Evolutionary conservation across 2,888 invertebrate genomes (phyloP), one percentile per base, ranked within the genome.

Genomic region (Synergus japonicus): DNA sequence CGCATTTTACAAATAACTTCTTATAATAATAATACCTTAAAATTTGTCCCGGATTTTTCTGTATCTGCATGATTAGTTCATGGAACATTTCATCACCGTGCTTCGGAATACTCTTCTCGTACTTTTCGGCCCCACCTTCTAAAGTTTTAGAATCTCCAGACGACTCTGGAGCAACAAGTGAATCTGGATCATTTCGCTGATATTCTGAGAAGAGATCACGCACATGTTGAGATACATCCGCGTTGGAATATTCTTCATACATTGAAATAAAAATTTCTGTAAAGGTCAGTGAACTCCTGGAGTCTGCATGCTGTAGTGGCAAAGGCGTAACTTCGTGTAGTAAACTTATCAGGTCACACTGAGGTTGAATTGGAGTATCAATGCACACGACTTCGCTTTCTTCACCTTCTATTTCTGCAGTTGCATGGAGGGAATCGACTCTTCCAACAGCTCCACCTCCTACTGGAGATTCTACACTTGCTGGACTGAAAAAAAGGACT

Each of bases 21-120:
- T 29, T 29, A 29, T 2, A 12, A 9, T 10, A 29, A 29, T 29
- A 54, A 29, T 92, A 97, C 97, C 97, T 95, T 76, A 98, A 92
- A 87, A 97, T 94, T 92, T 98, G 98, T 18, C 96, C 96, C 0
- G 97, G 97, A 93, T 96, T 96, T 76, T 93, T 93, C 83, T 96
- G 95, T 78, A 97, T 93, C 80, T 95, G 95, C 65, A 95, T 95
- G 37, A 96, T 91, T 89, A 97, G 97, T 80, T 96, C 94, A 91
- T 97, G 96, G 89, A 97, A 97, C 92, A 96, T 93, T 83, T 95
- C 93, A 91, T 98, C 97, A 0, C 97, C 97, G 89, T 98, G 97
- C 44, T 95, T 94, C 0, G 97, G 97, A 78, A 95, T 90, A 0
- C 94, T 94, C 87, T 96, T 97, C 88, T 98, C 98, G 89, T 98